Evolutionary conservation across 2,888 invertebrate species (phyloP).

Genomic region (Clistopyga incitator): DNA sequence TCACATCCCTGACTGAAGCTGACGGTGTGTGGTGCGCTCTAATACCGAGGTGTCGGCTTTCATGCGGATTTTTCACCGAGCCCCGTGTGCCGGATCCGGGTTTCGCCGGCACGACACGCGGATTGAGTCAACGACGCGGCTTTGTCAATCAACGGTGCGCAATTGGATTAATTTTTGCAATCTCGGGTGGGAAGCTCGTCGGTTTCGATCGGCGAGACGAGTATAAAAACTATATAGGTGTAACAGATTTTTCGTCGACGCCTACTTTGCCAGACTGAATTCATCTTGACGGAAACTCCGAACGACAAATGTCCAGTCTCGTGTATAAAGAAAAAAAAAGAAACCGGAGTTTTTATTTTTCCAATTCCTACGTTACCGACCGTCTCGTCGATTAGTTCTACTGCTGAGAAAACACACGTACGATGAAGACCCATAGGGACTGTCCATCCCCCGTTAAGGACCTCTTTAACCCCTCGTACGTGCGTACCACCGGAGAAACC

Average conservation of each 20-base stretch:
- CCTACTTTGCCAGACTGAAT: conserved; percentile 5
- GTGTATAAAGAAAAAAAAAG: conserved; percentile 17
- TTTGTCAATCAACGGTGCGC: conserved; percentile 73
- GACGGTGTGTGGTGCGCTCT: conserved; percentile 58
- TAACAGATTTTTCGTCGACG: conserved; percentile 14
- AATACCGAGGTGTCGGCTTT: conserved; percentile 68
- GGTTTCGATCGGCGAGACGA: conserved; percentile 33
- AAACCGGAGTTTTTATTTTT: neutral
- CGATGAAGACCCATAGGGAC: conserved; percentile 49
- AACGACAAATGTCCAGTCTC: conserved; percentile 7
- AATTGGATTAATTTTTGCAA: conserved; percentile 75
- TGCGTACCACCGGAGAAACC: conserved; percentile 53
- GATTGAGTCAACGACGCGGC: conserved; percentile 74
- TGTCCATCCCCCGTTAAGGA: conserved; percentile 64
- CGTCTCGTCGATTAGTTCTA: neutral
- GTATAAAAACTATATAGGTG: conserved; percentile 28
- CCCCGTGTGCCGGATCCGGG: conserved; percentile 27
- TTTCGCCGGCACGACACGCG: conserved; percentile 55
- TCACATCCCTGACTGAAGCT: conserved; percentile 53
- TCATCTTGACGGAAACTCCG: conserved; percentile 1
- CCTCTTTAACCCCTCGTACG: conserved; percentile 66
- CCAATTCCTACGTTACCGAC: conserved; percentile 19
- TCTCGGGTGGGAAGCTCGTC: conserved; percentile 47
- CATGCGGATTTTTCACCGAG: conserved; percentile 66
- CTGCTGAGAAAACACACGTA: neutral